Evolutionary conservation across 2,113 vertebrate species (phyloP).

Genomic region (Eubucco bourcierii): DNA sequence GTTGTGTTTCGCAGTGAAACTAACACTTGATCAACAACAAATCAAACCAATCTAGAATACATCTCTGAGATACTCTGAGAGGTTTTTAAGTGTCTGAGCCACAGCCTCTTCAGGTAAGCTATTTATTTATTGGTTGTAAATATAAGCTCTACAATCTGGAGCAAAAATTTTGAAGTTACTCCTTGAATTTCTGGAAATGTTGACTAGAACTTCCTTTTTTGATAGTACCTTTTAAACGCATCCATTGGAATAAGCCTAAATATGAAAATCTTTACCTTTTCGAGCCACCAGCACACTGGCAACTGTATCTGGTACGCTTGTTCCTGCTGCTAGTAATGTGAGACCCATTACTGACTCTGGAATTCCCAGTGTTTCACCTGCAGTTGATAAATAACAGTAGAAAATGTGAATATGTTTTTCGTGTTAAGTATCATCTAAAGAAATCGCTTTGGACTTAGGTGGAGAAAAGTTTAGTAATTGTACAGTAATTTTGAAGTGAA

Average conservation of each 20-base stretch:
- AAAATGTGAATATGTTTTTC: slow-evolving; percentile 3
- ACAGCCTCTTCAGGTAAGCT: slow-evolving; percentile 46
- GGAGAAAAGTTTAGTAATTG: not conserved
- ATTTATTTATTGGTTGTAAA: slow-evolving; percentile 21
- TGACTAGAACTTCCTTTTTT: not conserved
- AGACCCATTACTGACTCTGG: slow-evolving; percentile 98
- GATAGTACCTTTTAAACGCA: not conserved
- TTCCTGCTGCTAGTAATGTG: slow-evolving; percentile 93
- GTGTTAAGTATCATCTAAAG: not conserved
- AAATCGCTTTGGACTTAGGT: not conserved
- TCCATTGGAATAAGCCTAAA: not conserved
- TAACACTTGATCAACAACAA: slow-evolving; percentile 58
- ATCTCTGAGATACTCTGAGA: slow-evolving; percentile 15
- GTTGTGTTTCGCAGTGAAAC: slow-evolving; percentile 50
- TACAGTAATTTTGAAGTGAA: slow-evolving; percentile 13
- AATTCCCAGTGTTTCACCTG: slow-evolving; percentile 91
- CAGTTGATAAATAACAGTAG: not conserved
- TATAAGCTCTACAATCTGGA: not conserved
- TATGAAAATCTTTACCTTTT: slow-evolving; percentile 83
- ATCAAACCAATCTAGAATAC: slow-evolving; percentile 55
- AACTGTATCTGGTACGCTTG: slow-evolving; percentile 95
- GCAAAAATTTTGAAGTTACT: not conserved
- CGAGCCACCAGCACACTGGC: slow-evolving; percentile 93
- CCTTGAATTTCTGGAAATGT: not conserved
- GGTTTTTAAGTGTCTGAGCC: slow-evolving; percentile 29